Evolutionary conservation across 1,140 invertebrate genomes (phyloP).

Genomic region (Cyphomyrmex costatus): DNA sequence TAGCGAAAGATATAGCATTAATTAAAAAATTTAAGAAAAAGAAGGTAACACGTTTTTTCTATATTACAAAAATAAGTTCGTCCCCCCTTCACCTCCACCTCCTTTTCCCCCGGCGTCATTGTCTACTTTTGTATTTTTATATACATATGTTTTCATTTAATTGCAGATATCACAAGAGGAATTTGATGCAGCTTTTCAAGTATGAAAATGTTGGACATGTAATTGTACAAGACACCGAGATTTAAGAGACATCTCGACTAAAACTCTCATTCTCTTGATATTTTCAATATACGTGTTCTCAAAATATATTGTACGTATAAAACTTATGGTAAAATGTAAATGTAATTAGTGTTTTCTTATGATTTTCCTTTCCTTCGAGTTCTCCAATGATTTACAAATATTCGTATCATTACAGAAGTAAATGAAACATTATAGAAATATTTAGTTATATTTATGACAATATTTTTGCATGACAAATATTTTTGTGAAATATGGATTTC

Average conservation of each 20-base stretch:
- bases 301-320: slow-evolving; percentile 23
- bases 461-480: background rate
- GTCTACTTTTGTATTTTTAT: slow-evolving; percentile 32
- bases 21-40: slow-evolving; percentile 96
- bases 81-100: background rate
- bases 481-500: slow-evolving; percentile 15
- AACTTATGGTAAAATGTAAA: background rate
- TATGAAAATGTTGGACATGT: slow-evolving; percentile 8
- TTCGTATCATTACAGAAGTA: background rate
- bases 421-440: slow-evolving; percentile 3
- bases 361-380: slow-evolving; percentile 1
- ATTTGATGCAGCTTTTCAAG: slow-evolving; percentile 83
- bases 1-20: slow-evolving; percentile 93
- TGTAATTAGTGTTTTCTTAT: background rate
- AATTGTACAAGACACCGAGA: background rate
- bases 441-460: background rate
- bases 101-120: too few relatives aligned
- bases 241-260: background rate
- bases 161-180: slow-evolving; percentile 85
- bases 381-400: background rate
- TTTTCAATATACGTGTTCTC: slow-evolving; percentile 16
- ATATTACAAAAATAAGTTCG: slow-evolving; percentile 26
- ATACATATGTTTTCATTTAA: slow-evolving; percentile 54
- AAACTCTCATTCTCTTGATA: background rate
- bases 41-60: slow-evolving; percentile 87